Evolutionary conservation across 2,888 invertebrate genomes (phyloP), one percentile per base, ranked within the genome.

Genomic region (Petrolisthes cinctipes): DNA sequence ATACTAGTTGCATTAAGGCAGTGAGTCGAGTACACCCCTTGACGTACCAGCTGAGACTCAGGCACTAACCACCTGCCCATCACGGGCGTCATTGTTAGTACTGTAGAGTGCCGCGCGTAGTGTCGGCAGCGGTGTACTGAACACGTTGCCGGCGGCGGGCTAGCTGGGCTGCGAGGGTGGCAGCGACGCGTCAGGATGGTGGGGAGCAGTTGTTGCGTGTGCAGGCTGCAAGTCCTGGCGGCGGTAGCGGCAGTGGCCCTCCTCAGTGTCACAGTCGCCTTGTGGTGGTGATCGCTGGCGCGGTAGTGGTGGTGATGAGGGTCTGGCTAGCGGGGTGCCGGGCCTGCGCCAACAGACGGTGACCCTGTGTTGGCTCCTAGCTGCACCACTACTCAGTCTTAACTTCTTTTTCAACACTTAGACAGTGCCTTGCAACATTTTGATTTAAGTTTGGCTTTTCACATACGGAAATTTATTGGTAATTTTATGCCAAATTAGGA

Each of bases 211-310:
- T 75, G 87, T 82, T 87, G 87, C 87, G 87, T 87, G 87, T 87
- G 87, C 87, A 83, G 87, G 83, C 75, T 87, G 87, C 87, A 87
- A 84, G 80, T 83, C 78, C 75, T 81, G 82, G 54, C 79, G 83
- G 75, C 73, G 82, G 82, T 57, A 81, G 81, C 79, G 86, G 86
- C 86, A 83, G 82, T 83, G 86, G 86, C 87, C 87, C 87, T 87
- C 80, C 80, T 87, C 87, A 87, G 83, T 87, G 87, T 87, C 83
- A 84, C 87, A 87, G 83, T 87, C 81, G 87, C 87, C 87, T 87
- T 84, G 87, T 84, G 87, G 80, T 87, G 87, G 87, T 87, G 87
- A 87, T 87, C 83, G 80, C 83, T 79, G 83, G 79, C 79, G 87
- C 84, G 83, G 83, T 87, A 78, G 86, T 84, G 87, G 83, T 81